Evolutionary conservation across 2,113 vertebrate genomes (phyloP), one percentile per base, ranked within the genome.

Genomic region (Apteryx owenii): DNA sequence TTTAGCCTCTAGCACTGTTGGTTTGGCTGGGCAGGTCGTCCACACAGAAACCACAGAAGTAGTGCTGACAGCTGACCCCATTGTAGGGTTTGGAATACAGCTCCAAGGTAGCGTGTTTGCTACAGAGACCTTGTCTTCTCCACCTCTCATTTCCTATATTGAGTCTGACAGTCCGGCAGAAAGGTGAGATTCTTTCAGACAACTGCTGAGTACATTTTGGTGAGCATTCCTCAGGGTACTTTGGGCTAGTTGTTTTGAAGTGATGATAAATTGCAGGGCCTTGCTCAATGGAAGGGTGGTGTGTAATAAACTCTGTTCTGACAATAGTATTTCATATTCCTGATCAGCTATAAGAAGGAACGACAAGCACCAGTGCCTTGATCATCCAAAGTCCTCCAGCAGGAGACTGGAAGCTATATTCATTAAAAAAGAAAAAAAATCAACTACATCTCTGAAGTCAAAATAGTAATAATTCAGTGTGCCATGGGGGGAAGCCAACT

Each of bases 1-100:
- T 71, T 98, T 99, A 95, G 99, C 99, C 36, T 99, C 99, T 88
- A 99, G 99, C 98, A 99, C 99, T 1, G 99, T 99, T 85, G 99
- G 99, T 40, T 98, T 99, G 82, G 99, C 99, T 8, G 99, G 99
- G 42, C 99, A 99, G 98, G 99, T 99, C 12, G 99, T 99, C 58
- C 99, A 99, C 98, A 99, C 99, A 4, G 99, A 99, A 97, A 99
- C 99, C 90, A 99, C 99, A 2, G 99, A 99, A 97, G 99, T 99
- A 11, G 98, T 96, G 84, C 97, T 99, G 97, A 98, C 99, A 33
- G 99, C 99, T 60, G 99, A 99, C 96, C 99, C 99, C 60, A 93
- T 99, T 82, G 98, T 99, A 76, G 99, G 99, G 69, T 99, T 99
- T 92, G 99, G 99, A 78, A 99, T 99, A 92, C 99, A 99, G 95